These are phyloP conservation scores for Epinephelus coioides DNA, from an alignment of 2,797 vertebrate genomes.

Conservation along the genomic window DNA sequence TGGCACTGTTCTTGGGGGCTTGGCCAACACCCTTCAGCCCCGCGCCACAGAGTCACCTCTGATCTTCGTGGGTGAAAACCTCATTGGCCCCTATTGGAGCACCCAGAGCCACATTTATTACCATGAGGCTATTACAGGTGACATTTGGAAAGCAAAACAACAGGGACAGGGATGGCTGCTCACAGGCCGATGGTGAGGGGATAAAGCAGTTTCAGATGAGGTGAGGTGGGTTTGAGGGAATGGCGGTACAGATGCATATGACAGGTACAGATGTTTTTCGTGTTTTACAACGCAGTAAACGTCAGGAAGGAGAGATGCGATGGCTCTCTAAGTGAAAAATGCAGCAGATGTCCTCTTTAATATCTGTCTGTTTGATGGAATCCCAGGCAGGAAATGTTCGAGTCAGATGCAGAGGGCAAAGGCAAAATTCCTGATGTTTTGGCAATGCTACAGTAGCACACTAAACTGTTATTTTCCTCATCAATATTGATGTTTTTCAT, in stretches of 20 bases:
- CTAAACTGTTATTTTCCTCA: slow-evolving; percentile 19
- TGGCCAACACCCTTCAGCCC: neutral
- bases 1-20: too few species aligned
- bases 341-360: slow-evolving; percentile 57
- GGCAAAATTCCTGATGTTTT: slow-evolving; percentile 16
- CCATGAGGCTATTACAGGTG: slow-evolving; percentile 42
- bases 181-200: neutral
- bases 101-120: slow-evolving; percentile 54
- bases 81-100: slow-evolving; percentile 40
- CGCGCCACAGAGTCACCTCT: slow-evolving; percentile 27
- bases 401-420: neutral
- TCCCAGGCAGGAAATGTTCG: slow-evolving; percentile 15
- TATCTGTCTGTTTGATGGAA: slow-evolving; percentile 41
- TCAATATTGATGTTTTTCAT: slow-evolving; percentile 50
- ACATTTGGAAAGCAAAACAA: slow-evolving; percentile 50
- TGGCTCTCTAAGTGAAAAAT: slow-evolving; percentile 22
- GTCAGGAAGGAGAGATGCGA: slow-evolving; percentile 19
- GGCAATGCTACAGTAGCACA: slow-evolving; percentile 8
- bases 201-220: neutral
- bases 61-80: slow-evolving; percentile 14
- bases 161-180: slow-evolving; percentile 32
- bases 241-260: neutral
- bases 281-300: slow-evolving; percentile 66
- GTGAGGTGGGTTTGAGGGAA: too few species aligned
- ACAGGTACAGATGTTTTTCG: too few species aligned